These are phyloP conservation scores for Chamaetylas fuelleborni DNA, from an alignment of 2,113 vertebrate genomes.

Conservation along the genomic window DNA sequence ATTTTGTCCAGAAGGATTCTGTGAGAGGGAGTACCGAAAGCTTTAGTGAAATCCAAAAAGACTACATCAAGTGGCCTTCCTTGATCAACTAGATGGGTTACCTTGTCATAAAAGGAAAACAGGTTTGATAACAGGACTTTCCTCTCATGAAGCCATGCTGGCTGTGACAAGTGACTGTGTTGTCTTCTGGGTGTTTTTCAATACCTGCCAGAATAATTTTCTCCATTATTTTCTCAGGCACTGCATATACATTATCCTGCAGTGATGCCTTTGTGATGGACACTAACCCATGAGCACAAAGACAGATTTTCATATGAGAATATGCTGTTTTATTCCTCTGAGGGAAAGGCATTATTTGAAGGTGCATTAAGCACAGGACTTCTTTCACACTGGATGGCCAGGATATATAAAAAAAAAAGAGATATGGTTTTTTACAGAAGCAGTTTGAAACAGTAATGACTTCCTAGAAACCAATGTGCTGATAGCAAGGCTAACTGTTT, in stretches of 20 bases:
- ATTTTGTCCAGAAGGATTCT: not conserved
- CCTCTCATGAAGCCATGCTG: not conserved
- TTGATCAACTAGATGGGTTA: not conserved
- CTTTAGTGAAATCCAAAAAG: not conserved
- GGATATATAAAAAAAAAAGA: not conserved
- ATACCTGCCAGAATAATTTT: not conserved
- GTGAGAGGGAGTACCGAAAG: not conserved
- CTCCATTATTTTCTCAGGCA: not conserved
- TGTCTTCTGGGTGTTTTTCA: not conserved
- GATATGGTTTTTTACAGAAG: not conserved
- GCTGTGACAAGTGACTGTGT: not conserved
- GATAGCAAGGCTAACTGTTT: not conserved
- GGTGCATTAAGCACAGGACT: not conserved
- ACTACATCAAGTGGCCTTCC: not conserved
- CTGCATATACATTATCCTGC: not conserved
- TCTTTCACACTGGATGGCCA: not conserved
- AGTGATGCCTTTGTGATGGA: not conserved
- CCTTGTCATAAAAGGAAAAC: not conserved
- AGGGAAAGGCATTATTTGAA: not conserved
- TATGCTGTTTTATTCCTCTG: not conserved
- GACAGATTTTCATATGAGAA: not conserved
- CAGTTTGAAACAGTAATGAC: not conserved
- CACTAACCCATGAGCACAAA: not conserved
- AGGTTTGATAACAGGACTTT: not conserved
- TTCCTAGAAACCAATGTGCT: not conserved